Evolutionary conservation across 64 coral and sea anemone species (phyloP), one percentile per base, ranked within the genome.

Genomic region (Stichodactyla mertensii): DNA sequence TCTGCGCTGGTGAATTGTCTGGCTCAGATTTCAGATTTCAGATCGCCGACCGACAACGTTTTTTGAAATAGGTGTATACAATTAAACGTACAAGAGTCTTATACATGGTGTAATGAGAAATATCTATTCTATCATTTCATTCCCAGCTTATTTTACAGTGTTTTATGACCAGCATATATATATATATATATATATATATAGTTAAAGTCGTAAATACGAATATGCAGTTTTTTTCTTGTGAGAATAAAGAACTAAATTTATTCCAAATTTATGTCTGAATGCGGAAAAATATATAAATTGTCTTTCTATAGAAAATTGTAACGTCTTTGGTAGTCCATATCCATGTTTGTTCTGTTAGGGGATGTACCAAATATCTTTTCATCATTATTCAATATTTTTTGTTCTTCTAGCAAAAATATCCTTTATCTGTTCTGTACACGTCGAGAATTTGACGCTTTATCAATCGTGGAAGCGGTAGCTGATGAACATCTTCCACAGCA

Each of bases 351-450:
- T 4, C 0, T 4, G 14, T 58, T 58, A 45, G 36, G 36, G 1
- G 36, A 15, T 58, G 8, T 58, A 58, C 9, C 14, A 58, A 58
- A 58, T 58, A 4, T 15, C 9, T 15, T 5, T 58, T 15, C 14
- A 58, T 58, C 56, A 11, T 58, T 6, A 58, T 58, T 5, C 5
- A 58, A 58, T 45, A 45, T 5, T 31, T 27, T 74, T 31, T 31
- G 4, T 74, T 74, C 12, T 74, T 23, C 69, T 74, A 74, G 23
- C 26, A 26, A 0, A 31, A 74, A 31, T 74, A 51, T 54, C 51
- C 78, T 55, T 81, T 81, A 54, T 81, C 36, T 26, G 20, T 81
- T 81, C 22, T 81, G 16, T 81, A 81, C 12, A 81, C 15, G 23
- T 81, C 51, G 12, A 81, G 36, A 5, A 81, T 81, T 81, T 81